Conservation (phyloP, 1,140 invertebrate genomes). For the Polypedilum pembai region DNA sequence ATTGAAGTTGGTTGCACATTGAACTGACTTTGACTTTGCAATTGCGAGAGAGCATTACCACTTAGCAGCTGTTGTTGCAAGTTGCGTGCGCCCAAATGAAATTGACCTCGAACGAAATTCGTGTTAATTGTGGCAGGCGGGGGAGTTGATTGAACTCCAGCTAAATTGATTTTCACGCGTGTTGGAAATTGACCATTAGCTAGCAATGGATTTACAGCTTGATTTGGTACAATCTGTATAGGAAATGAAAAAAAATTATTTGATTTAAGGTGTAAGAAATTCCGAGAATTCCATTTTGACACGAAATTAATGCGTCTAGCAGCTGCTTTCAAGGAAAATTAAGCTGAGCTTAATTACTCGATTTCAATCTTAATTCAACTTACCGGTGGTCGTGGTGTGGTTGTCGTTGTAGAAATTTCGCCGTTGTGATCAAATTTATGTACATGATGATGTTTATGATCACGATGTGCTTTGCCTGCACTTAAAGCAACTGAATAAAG, state of each 20-base stretch:
- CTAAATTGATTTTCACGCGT: slow-evolving; percentile 50
- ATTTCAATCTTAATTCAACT: slow-evolving; percentile 32
- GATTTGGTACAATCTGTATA: slow-evolving; percentile 41
- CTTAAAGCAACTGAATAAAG: slow-evolving; percentile 68
- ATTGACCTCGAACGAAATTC: slow-evolving; percentile 54
- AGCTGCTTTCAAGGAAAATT: no score
- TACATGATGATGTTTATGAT: slow-evolving; percentile 75
- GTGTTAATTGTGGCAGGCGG: slow-evolving; percentile 44
- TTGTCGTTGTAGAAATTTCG: slow-evolving; percentile 48
- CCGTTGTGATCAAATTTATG: slow-evolving; percentile 70
- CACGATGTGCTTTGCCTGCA: slow-evolving; percentile 71
- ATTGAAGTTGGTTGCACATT: slow-evolving; percentile 30
- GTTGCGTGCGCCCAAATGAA: slow-evolving; percentile 47
- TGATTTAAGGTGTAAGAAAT: neutral
- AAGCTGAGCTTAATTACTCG: no score
- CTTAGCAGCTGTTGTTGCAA: slow-evolving; percentile 49
- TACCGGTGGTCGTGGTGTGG: slow-evolving; percentile 48
- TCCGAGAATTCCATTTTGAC: neutral
- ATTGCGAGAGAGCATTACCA: neutral
- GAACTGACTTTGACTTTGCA: slow-evolving; percentile 20
- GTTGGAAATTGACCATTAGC: slow-evolving; percentile 62
- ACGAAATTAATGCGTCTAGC: neutral
- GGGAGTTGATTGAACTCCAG: slow-evolving; percentile 36
- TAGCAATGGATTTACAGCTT: slow-evolving; percentile 52
- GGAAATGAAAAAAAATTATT: neutral